Evolutionary conservation across 2,797 vertebrate genomes (phyloP), one percentile per base, ranked within the genome.

Genomic region (Mionectes olivaceus): DNA sequence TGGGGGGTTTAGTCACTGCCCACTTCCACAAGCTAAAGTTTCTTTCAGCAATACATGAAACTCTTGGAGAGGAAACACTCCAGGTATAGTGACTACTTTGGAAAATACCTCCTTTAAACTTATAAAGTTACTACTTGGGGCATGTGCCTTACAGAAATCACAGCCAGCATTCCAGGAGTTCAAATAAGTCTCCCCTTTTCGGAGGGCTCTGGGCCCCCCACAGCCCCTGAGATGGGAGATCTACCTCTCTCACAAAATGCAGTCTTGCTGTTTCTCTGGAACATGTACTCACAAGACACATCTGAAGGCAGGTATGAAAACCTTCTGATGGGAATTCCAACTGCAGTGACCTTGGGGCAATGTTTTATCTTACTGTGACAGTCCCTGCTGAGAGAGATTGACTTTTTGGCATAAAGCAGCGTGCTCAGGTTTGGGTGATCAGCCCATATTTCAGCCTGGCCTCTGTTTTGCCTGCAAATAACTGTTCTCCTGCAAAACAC

Each of bases 201-300:
- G 13, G 67, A 28, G 1, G 7, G 16, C 47, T 59, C 61, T 13
- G 74, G 67, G 71, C 78, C 73, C 65, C 63, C 39, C 33, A 19
- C 9, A 2, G 68, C 73, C 65, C 68, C 81, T 39, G 53, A 8
- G 15, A 27, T 3, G 27, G 57, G 59, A 75, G 17, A 63, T 75
- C 73, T 67, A 19, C 70, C 75, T 74, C 37, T 49, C 89, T 22
- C 24, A 6, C 2, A 65, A 95, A 76, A 80, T 43, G 87, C 71
- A 95, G 88, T 87, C 87, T 73, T 69, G 49, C 79, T 89, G 69
- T 50, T 94, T 39, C 92, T 80, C 91, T 60, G 47, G 86, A 95
- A 97, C 96, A 97, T 96, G 97, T 97, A 96, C 93, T 96, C 95
- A 97, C 97, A 97, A 96, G 97, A 97, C 91, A 91, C 68, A 60